Evolutionary conservation across 2,113 vertebrate genomes (phyloP), one percentile per base, ranked within the genome.

Genomic region (Ramphastos sulfuratus): DNA sequence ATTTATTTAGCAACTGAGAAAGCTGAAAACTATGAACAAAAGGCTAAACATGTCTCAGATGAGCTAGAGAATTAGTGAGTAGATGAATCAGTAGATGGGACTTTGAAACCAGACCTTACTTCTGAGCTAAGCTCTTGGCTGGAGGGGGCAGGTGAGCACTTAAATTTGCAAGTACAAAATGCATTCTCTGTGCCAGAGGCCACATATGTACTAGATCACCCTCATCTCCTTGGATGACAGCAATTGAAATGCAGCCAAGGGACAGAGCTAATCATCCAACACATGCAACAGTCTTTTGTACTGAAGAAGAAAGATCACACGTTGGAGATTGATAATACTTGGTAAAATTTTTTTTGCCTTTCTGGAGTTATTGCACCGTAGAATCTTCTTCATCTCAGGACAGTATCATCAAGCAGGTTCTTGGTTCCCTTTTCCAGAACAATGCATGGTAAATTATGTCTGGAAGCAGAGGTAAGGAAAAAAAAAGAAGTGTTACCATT

Each of bases 81-180:
- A 63, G 58, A 82, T 87, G 87, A 92, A 79, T 92, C 81, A 87
- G 35, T 60, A 54, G 54, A 91, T 24, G 28, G 24, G 63, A 61
- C 77, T 94, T 93, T 92, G 89, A 91, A 95, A 94, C 37, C 58
- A 84, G 77, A 93, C 31, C 73, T 84, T 83, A 70, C 20, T 84
- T 89, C 66, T 87, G 83, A 94, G 66, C 73, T 82, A 44, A 87
- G 44, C 14, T 64, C 31, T 89, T 88, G 59, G 73, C 87, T 91
- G 44, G 27, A 89, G 18, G 15, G 8, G 30, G 69, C 0, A 2
- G 15, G 25, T 76, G 54, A 92, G 39, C n/a, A 50, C 33, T 70
- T 71, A 91, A 87, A 87, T 35, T 39, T 89, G 44, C 13, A 91
- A 85, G 75, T 50, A 39, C 14, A 61, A 48, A 94, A 82, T 69